Base-by-base conservation (phyloP, 2,888 invertebrate genomes). In the Cordilura impudica region DNA sequence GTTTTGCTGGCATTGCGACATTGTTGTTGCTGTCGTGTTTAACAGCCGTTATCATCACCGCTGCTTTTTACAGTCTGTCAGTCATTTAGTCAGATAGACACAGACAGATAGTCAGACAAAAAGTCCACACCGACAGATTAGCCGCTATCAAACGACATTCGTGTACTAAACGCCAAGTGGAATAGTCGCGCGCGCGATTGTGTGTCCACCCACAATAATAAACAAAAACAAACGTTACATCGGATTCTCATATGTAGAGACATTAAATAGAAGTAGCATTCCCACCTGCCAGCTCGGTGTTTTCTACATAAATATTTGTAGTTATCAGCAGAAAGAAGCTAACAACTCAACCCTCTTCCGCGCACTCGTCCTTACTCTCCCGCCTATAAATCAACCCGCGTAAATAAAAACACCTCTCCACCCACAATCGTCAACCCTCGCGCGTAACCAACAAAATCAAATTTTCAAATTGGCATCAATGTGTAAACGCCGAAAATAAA, bases 391-490 rank as follows among this genome's bases (percentile, higher is more conserved):
- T 76, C 82, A 82, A 66, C 67, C 65, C 10, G 31, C 61, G 35
- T 63, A 18, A 10, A 53, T 72, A 63, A 78, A 70, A 67, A 78
- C 81, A 80, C 65, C 60, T 73, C 58, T 81, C 76, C 63, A 66
- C 71, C 73, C 75, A 71, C 81, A 78, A 73, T 70, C 51, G 76
- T 53, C 78, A 78, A 78, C 83, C 82, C 81, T 60, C 74, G 71
- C 78, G 66, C 79, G 69, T 76, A 84, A 79, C 83, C 84, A 86
- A 83, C 86, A 85, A 84, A 87, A 87, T 88, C 87, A 87, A 87
- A 87, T 88, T 85, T 87, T 83, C 81, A 86, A 88, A 85, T 87
- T 87, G 87, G 87, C 87, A 88, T 87, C 86, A 86, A 88, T 87
- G 87, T 86, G 86, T 85, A 87, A 87, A 87, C 75, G 85, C 84